Evolutionary conservation across 2,797 vertebrate genomes (phyloP).

Genomic region (Numenius phaeopus): DNA sequence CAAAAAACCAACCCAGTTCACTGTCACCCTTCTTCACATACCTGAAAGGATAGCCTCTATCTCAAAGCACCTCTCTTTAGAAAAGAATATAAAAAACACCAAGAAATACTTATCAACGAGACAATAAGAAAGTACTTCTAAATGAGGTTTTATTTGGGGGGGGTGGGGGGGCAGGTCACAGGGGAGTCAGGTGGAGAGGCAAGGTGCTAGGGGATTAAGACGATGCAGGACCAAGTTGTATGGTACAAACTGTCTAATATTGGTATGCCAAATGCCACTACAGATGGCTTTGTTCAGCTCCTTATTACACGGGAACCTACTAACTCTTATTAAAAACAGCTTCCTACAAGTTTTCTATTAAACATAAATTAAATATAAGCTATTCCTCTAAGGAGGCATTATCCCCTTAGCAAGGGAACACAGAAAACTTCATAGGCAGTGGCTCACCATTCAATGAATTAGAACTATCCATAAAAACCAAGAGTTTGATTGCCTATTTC

Average conservation of each 20-base stretch:
- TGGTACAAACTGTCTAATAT: neutral
- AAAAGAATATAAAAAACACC: fast-evolving
- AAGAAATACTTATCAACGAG: neutral
- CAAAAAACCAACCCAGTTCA: neutral
- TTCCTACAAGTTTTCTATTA: neutral
- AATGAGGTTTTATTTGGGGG: neutral
- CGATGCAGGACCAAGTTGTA: neutral
- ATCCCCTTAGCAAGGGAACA: neutral
- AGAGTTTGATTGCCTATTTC: neutral
- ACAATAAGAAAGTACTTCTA: neutral
- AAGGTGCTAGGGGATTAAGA: neutral
- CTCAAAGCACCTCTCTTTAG: neutral
- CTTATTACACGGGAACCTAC: neutral
- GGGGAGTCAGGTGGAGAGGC: neutral
- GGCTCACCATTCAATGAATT: neutral
- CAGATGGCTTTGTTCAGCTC: neutral
- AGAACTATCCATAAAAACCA: neutral
- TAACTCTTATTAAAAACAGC: neutral
- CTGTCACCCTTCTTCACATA: neutral
- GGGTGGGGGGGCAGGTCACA: fast-evolving
- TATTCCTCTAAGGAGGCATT: neutral
- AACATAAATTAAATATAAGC: neutral
- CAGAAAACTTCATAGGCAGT: neutral
- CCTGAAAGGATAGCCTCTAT: neutral
- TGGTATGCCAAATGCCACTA: neutral